Evolutionary conservation across 2,888 invertebrate species (phyloP).

Genomic region (Labia minor): DNA sequence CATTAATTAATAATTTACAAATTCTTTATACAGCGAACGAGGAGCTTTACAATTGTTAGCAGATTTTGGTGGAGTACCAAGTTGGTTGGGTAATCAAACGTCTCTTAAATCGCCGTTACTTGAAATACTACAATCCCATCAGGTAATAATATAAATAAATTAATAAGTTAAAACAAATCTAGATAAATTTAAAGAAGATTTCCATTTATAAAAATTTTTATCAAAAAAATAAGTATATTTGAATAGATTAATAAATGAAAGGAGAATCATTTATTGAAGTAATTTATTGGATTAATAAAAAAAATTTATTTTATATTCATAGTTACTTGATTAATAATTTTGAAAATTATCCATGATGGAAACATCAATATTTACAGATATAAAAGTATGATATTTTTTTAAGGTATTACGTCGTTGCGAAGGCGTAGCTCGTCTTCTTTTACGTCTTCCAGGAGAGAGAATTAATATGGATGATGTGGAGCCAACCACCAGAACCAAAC

Average conservation of each 20-base stretch:
- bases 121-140: conserved; percentile 33
- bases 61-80: conserved; percentile 69
- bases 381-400: conserved; percentile 32
- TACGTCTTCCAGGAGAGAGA: conserved; percentile 73
- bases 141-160: conserved; percentile 26
- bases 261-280: too few species aligned
- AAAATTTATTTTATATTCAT: too few species aligned
- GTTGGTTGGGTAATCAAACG: conserved; percentile 52
- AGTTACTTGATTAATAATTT: too few species aligned
- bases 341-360: too few species aligned
- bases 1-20: too few species aligned
- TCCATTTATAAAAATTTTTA: too few species aligned
- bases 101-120: conserved; percentile 32
- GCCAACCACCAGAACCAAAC: conserved; percentile 33
- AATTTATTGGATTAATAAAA: too few species aligned
- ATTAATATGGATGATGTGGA: conserved; percentile 55
- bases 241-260: too few species aligned
- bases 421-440: conserved; percentile 68
- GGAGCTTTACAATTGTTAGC: conserved; percentile 68
- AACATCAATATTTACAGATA: too few species aligned
- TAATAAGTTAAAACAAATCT: background rate
- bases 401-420: conserved; percentile 66
- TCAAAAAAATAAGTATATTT: too few species aligned
- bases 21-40: conserved; percentile 41
- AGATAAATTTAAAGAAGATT: too few species aligned